These are phyloP conservation scores for Nymphalis polychloros DNA, from an alignment of 2,888 invertebrate species.

Conservation along the genomic window DNA sequence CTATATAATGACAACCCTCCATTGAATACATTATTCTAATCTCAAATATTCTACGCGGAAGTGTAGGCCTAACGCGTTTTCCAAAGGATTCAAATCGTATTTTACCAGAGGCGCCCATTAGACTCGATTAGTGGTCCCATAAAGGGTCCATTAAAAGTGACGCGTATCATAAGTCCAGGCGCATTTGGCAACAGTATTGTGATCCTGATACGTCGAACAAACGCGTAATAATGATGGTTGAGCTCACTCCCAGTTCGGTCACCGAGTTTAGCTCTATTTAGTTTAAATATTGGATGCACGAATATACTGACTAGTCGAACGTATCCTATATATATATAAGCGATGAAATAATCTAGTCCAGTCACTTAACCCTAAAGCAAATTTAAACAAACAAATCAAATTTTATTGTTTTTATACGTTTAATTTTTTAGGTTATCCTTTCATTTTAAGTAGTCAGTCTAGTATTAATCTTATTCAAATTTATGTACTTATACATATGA, in stretches of 20 bases:
- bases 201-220: slow-evolving; percentile 77
- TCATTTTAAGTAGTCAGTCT: no score
- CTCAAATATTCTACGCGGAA: slow-evolving; percentile 38
- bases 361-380: no score
- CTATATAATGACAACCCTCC: slow-evolving; percentile 16
- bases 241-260: slow-evolving; percentile 39
- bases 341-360: no score
- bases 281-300: neutral
- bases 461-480: neutral
- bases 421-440: no score
- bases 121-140: slow-evolving; percentile 59
- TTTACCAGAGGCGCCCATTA: slow-evolving; percentile 54
- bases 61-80: slow-evolving; percentile 45
- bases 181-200: slow-evolving; percentile 77
- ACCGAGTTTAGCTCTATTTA: slow-evolving; percentile 34
- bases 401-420: no score
- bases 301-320: neutral
- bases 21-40: slow-evolving; percentile 30
- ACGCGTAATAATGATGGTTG: slow-evolving; percentile 66
- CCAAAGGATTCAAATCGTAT: slow-evolving; percentile 50
- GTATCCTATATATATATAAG: no score
- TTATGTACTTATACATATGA: neutral
- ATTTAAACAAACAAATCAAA: no score
- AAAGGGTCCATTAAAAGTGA: slow-evolving; percentile 72
- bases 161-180: slow-evolving; percentile 65